Evolutionary conservation across 2,797 vertebrate species (phyloP), one percentile per base, ranked within the genome.

Genomic region (Platalea minor): DNA sequence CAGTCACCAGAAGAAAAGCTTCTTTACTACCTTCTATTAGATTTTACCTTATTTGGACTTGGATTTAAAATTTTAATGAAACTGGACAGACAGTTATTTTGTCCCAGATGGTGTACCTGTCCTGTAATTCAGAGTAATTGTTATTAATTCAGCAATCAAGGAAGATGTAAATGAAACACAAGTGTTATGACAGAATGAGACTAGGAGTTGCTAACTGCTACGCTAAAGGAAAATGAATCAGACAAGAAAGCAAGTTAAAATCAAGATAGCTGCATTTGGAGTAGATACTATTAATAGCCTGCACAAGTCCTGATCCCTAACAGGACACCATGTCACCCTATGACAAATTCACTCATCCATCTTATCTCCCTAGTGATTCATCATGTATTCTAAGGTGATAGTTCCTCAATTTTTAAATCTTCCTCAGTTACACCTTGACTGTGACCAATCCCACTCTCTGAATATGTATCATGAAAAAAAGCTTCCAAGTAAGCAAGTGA

Each of bases 231-330:
- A 95, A 88, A 81, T 46, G 2, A 91, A 72, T 64, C 76, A 89
- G 79, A 67, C 17, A 78, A 89, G 80, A 82, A 61, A 85, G 68
- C 20, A 74, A 92, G 26, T n/a, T 68, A 89, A 83, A 92, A 80
- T 65, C 57, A 78, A 54, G 73, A 50, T 31, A 74, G 59, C 69
- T 68, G 65, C 28, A 60, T 78, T 79, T 89, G 69, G 50, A 75
- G 39, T 35, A 67, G 60, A 8, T 35, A 35, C 39, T 94, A 64
- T 79, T 90, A 53, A 88, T 80, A 85, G 73, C 28, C 17, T 70
- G 1, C 73, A 68, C 20, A 60, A 72, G 35, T 54, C 68, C 83
- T 21, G 33, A 57, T n/a, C 72, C 81, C 56, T 74, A 86, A 88
- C 19, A 85, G 80, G 86, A 46, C 39, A 24, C 54, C 68, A 28